Evolutionary conservation across 2,113 vertebrate species (phyloP).

Genomic region (Sturnus vulgaris): DNA sequence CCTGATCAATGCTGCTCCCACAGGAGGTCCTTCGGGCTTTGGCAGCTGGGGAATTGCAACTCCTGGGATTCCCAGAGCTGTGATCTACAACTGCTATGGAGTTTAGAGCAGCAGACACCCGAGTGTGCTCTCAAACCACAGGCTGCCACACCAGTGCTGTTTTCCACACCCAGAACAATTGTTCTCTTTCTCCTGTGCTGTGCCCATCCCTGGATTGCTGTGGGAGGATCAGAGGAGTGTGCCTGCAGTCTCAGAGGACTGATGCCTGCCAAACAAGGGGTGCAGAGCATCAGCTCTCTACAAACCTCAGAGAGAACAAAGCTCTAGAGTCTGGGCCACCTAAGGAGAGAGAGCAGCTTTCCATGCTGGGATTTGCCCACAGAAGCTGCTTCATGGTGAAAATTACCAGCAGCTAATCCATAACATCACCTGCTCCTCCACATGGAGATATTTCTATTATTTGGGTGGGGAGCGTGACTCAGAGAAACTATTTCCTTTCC

Average conservation of each 20-base stretch:
- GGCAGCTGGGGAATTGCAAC: neutral
- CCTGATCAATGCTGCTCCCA: neutral
- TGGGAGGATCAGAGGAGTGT: accelerated
- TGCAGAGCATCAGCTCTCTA: neutral
- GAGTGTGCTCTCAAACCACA: neutral
- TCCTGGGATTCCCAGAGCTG: neutral
- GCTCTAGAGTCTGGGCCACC: neutral
- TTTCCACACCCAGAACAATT: neutral
- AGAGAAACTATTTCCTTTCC: slow-evolving; percentile 35
- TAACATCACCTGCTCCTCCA: neutral
- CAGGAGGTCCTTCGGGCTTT: neutral
- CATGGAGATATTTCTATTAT: neutral
- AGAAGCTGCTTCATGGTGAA: neutral
- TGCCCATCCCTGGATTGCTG: neutral
- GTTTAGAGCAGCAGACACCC: accelerated
- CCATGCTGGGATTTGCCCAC: neutral
- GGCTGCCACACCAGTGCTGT: neutral
- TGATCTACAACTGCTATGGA: neutral
- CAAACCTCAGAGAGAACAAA: neutral
- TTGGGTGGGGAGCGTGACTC: slow-evolving; percentile 49
- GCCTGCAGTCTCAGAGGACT: neutral
- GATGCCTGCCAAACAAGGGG: neutral
- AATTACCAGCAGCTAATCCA: neutral
- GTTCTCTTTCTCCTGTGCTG: neutral
- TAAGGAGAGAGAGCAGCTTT: neutral